Conservation (phyloP, 1,140 invertebrate genomes). For the Phocides pigmalion region DNA sequence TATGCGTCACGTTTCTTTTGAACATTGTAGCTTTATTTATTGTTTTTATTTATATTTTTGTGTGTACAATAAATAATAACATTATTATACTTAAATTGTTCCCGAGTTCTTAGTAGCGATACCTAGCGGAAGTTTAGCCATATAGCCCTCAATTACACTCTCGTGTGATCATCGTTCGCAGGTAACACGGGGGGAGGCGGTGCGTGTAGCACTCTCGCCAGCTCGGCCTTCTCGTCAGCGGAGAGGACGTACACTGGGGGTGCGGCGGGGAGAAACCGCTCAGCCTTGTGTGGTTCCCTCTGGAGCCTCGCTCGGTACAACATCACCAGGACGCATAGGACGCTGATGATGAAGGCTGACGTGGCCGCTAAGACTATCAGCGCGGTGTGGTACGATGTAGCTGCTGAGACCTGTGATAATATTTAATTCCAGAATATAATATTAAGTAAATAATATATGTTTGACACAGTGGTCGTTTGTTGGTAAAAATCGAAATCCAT, state of each 20-base stretch:
- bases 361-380: slow-evolving; percentile 88
- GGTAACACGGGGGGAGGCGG: slow-evolving; percentile 54
- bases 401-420: slow-evolving; percentile 83
- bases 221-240: slow-evolving; percentile 80
- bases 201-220: slow-evolving; percentile 67
- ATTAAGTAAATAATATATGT: too few relatives aligned
- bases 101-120: slow-evolving; percentile 16
- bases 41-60: too few relatives aligned
- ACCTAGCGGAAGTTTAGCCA: neutral
- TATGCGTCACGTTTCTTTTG: too few relatives aligned
- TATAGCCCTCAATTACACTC: slow-evolving; percentile 52
- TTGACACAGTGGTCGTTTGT: too few relatives aligned
- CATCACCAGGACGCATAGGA: slow-evolving; percentile 87
- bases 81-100: neutral
- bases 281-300: slow-evolving; percentile 83
- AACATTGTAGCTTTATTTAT: too few relatives aligned
- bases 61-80: too few relatives aligned
- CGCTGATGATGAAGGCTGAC: slow-evolving; percentile 89
- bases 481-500: too few relatives aligned
- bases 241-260: slow-evolving; percentile 85
- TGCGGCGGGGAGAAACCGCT: slow-evolving; percentile 81
- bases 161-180: slow-evolving; percentile 61
- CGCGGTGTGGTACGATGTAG: slow-evolving; percentile 88
- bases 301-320: slow-evolving; percentile 84
- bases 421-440: too few relatives aligned